These are phyloP conservation scores for Trinectes maculatus DNA, from an alignment of 2,113 vertebrate genomes.

Conservation along the genomic window DNA sequence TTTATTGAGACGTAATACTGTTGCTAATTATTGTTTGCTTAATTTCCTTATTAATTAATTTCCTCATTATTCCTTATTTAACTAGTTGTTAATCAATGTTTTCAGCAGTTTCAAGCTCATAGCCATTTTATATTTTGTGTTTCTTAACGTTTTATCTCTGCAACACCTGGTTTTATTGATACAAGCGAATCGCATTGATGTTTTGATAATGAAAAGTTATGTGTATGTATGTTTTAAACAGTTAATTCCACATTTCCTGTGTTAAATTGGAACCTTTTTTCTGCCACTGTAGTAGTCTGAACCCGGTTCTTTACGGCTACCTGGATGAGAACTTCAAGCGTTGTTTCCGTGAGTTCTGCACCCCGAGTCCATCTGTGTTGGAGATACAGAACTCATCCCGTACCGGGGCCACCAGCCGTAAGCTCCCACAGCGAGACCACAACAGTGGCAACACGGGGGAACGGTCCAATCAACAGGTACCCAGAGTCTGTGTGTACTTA, in stretches of 20 bases:
- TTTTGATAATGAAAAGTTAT: too few relatives aligned
- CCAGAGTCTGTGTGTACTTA: neutral
- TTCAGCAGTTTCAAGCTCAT: neutral
- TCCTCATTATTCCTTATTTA: too few relatives aligned
- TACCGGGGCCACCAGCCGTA: conserved; percentile 68
- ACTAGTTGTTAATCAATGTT: neutral
- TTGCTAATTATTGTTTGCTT: neutral
- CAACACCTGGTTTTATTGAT: too few relatives aligned
- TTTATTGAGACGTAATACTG: too few relatives aligned
- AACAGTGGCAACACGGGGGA: conserved; percentile 91
- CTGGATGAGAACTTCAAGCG: conserved; percentile 99
- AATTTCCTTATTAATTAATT: too few relatives aligned
- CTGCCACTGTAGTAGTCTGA: conserved; percentile 83
- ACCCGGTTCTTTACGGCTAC: conserved; percentile 98
- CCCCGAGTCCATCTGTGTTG: conserved; percentile 88
- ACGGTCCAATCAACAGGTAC: conserved; percentile 96
- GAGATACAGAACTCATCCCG: conserved; percentile 94
- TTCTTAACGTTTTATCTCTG: too few relatives aligned
- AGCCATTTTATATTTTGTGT: neutral
- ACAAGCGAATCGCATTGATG: too few relatives aligned
- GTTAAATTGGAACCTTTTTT: neutral
- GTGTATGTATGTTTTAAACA: too few relatives aligned
- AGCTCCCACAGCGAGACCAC: conserved; percentile 86
- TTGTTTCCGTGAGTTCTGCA: conserved; percentile 98
- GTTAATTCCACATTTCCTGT: neutral